Conservation (phyloP, 2,888 invertebrate species). For the Ophion obscuratus region DNA sequence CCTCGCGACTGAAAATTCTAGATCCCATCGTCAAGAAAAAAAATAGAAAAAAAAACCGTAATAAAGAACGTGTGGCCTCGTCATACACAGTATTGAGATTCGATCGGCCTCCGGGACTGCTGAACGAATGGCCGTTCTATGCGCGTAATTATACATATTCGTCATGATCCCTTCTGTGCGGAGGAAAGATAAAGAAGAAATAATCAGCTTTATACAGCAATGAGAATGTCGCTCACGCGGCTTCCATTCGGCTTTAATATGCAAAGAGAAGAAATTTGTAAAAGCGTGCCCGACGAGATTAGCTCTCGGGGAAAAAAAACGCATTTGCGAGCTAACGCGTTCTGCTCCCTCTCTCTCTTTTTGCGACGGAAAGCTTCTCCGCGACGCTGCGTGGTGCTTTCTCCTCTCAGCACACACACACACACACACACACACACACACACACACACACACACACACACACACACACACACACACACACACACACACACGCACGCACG, state of each 20-base stretch:
- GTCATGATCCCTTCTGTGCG: slow-evolving; percentile 25
- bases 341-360: slow-evolving; percentile 21
- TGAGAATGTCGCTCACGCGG: slow-evolving; percentile 47
- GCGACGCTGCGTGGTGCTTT: slow-evolving; percentile 47
- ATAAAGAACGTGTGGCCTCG: slow-evolving; percentile 1
- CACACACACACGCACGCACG: slow-evolving; percentile 1
- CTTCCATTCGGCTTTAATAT: slow-evolving; percentile 56
- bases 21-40: background rate
- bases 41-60: background rate
- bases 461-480: slow-evolving; percentile 10
- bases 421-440: slow-evolving; percentile 11
- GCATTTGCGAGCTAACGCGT: slow-evolving; percentile 59
- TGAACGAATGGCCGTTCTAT: background rate
- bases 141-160: slow-evolving; percentile 26
- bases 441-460: slow-evolving; percentile 2
- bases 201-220: slow-evolving; percentile 37
- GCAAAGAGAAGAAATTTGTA: slow-evolving; percentile 71
- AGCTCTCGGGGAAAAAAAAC: slow-evolving; percentile 62
- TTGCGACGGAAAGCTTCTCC: slow-evolving; percentile 60
- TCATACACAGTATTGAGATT: slow-evolving; percentile 8
- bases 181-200: slow-evolving; percentile 25
- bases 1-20: slow-evolving; percentile 13
- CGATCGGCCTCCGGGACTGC: slow-evolving; percentile 42
- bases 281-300: slow-evolving; percentile 74
- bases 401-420: background rate